Conservation (phyloP, 2,797 vertebrate genomes). For the Podarcis lilfordi region DNA sequence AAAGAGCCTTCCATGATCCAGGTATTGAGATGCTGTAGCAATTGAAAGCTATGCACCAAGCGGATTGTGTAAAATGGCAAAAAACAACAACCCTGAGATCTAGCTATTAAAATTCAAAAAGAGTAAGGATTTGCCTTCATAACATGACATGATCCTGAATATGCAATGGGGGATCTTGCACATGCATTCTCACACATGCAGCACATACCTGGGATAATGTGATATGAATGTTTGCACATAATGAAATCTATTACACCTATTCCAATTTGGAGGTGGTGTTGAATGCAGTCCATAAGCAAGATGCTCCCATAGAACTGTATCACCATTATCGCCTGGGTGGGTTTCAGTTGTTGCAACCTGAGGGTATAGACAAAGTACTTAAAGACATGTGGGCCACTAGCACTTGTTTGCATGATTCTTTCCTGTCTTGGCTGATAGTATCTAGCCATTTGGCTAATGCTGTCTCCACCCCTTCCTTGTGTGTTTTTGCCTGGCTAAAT, state of each 20-base stretch:
- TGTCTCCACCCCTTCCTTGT: too few relatives aligned
- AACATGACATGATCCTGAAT: neutral
- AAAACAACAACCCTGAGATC: neutral
- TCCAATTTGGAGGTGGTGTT: neutral
- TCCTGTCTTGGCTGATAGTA: too few relatives aligned
- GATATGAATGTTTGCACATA: neutral
- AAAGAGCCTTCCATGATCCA: neutral
- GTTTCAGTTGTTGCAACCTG: neutral
- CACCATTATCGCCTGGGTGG: neutral
- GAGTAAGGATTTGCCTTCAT: neutral
- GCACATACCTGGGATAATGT: neutral
- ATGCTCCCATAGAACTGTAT: neutral
- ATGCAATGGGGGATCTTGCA: neutral
- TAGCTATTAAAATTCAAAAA: neutral
- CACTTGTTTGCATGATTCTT: neutral
- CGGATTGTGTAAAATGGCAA: neutral
- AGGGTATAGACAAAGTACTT: neutral
- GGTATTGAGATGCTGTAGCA: neutral
- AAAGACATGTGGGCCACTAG: neutral
- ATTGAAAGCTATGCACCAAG: neutral
- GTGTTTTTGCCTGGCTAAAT: too few relatives aligned
- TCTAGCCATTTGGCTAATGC: too few relatives aligned
- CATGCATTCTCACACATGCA: neutral
- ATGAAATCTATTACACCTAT: neutral
- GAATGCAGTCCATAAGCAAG: neutral